Evolutionary conservation across 2,888 invertebrate genomes (phyloP).

Genomic region (Epicampocera succincta): DNA sequence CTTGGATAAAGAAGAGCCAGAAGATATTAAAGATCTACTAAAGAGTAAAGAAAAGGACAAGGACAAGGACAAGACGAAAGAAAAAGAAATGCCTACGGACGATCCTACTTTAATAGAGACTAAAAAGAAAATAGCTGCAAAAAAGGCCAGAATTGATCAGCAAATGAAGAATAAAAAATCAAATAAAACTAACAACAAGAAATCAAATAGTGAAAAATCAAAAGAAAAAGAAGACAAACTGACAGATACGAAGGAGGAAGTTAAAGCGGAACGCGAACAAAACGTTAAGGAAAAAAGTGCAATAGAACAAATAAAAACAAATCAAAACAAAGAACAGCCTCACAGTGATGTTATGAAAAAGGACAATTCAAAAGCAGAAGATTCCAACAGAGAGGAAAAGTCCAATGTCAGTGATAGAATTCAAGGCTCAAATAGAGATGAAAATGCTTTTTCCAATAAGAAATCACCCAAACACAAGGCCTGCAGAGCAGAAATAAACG

Average conservation of each 20-base stretch:
- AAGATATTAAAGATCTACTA: not conserved
- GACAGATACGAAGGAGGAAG: not conserved
- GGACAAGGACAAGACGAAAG: not conserved
- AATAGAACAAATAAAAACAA: not conserved
- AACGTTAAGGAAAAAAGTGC: not conserved
- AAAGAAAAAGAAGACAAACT: constrained; percentile 57
- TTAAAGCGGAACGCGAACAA: not conserved
- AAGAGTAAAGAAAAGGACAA: not conserved
- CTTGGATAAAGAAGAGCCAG: constrained; percentile 19
- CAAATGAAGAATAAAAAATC: constrained; percentile 70
- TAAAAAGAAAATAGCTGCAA: constrained; percentile 70
- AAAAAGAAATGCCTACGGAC: not conserved
- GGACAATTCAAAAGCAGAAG: constrained; percentile 1
- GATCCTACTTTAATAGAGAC: constrained; percentile 44
- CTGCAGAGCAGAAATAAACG: not conserved
- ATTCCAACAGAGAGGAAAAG: not conserved
- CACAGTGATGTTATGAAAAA: not conserved
- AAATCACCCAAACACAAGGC: constrained; percentile 59
- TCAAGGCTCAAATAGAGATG: not conserved
- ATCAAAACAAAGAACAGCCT: not conserved
- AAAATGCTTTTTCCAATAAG: constrained; percentile 53
- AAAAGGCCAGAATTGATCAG: constrained; percentile 70
- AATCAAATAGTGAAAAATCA: constrained; percentile 62
- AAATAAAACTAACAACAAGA: not conserved
- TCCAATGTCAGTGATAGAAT: not conserved